Evolutionary conservation across 2,888 invertebrate genomes (phyloP), one percentile per base, ranked within the genome.

Genomic region (Capitulum mitella): DNA sequence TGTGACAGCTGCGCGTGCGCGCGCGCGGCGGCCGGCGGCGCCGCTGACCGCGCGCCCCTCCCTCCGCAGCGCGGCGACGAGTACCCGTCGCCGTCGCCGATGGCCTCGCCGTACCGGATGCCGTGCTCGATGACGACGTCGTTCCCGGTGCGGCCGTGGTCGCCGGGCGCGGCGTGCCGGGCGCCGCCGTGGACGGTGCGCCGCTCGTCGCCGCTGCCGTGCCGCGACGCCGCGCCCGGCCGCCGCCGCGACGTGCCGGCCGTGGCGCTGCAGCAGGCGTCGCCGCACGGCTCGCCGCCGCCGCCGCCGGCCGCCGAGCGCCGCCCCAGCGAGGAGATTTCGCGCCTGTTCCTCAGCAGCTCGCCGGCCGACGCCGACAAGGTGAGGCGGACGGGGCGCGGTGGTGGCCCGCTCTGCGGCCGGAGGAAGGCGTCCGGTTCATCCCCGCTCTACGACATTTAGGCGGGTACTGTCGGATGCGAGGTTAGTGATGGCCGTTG

Each of bases 31-130:
- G n/a, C n/a, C n/a, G n/a, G n/a, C n/a, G n/a, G n/a, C n/a, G n/a
- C n/a, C n/a, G n/a, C n/a, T n/a, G n/a, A n/a, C n/a, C n/a, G n/a
- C n/a, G n/a, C n/a, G n/a, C n/a, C n/a, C n/a, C n/a, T n/a, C n/a
- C n/a, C n/a, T n/a, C n/a, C n/a, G n/a, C n/a, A n/a, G 91, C 78
- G 91, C 91, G 70, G 91, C 91, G 1, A 86, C 91, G 84, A 8
- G 2, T 22, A 54, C 91, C 91, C 16, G 90, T 91, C 83, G 84
- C 89, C 43, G 85, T 90, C 79, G 87, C 91, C 78, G 90, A 90
- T 83, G 90, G 90, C 8, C 87, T 89, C 80, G 87, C 88, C 77
- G 70, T 78, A 78, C 78, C 34, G 29, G 6, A 54, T n/a, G 54
- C 34, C 61, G 22, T 10, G n/a, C n/a, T 29, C 46, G 26, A 43